Evolutionary conservation across 2,797 vertebrate genomes (phyloP).

Genomic region (Gobionotothen gibberifrons): DNA sequence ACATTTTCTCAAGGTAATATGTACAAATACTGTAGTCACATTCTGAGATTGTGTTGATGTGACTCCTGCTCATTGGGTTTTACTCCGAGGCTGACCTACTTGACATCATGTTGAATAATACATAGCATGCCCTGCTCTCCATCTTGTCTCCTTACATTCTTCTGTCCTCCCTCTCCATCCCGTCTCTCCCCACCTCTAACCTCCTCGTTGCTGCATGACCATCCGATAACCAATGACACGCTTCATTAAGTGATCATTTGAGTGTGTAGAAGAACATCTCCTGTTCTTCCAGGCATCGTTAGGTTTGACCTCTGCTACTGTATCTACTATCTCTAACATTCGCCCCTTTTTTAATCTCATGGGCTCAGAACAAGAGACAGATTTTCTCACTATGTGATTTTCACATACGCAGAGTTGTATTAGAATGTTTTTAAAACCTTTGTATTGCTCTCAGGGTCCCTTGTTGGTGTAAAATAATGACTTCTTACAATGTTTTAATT

Average conservation of each 20-base stretch:
- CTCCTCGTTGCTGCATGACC: conserved; percentile 28
- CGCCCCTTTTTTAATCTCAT: conserved; percentile 25
- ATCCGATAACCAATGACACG: conserved; percentile 59
- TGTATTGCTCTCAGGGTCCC: background rate
- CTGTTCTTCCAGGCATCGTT: conserved; percentile 38
- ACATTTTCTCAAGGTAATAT: conserved; percentile 42
- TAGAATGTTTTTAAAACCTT: conserved; percentile 17
- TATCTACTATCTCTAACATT: conserved; percentile 19
- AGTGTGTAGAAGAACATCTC: conserved; percentile 58
- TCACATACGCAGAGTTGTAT: background rate
- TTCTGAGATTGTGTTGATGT: conserved; percentile 7
- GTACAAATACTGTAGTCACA: conserved; percentile 5
- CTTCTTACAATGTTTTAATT: background rate
- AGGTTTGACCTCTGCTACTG: conserved; percentile 58
- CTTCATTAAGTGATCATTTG: conserved; percentile 68
- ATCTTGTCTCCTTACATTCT: too few species aligned
- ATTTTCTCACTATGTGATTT: conserved; percentile 11
- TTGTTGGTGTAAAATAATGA: background rate
- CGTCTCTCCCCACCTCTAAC: conserved; percentile 22
- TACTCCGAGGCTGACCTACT: conserved; percentile 27
- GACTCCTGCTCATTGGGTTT: conserved; percentile 15
- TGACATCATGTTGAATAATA: conserved; percentile 22
- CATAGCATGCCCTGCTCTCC: background rate
- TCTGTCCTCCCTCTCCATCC: background rate
- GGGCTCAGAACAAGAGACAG: conserved; percentile 10